These are phyloP conservation scores for Schizopygopsis pylzovi DNA, from an alignment of 2,797 vertebrate genomes.

Conservation along the genomic window DNA sequence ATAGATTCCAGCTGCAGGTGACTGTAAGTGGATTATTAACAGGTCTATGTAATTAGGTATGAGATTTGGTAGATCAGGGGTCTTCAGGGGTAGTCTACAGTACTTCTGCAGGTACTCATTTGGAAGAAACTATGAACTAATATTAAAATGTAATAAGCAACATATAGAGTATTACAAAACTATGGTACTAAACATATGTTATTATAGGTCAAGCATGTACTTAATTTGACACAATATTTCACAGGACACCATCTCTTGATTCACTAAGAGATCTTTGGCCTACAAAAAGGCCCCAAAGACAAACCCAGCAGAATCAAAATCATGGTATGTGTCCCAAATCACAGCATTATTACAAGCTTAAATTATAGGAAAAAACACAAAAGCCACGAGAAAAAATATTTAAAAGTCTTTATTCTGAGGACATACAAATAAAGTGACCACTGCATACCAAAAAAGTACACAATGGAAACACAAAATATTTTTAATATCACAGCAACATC, in stretches of 20 bases:
- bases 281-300: not conserved
- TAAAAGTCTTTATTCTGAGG: not conserved
- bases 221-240: not conserved
- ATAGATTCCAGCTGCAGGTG: conserved; percentile 13
- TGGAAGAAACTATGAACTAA: not conserved
- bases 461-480: not conserved
- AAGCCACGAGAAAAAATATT: not conserved
- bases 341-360: not conserved
- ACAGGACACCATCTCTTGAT: not conserved
- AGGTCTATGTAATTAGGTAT: not conserved
- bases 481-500: not conserved
- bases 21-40: conserved; percentile 3
- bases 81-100: not conserved
- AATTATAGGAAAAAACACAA: not conserved
- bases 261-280: not conserved
- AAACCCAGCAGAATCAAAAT: not conserved
- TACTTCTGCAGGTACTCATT: not conserved
- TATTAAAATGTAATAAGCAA: not conserved
- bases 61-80: not conserved
- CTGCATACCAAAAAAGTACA: not conserved
- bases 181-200: not conserved
- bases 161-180: not conserved
- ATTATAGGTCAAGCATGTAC: not conserved
- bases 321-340: not conserved
- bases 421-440: not conserved